phyloP scores from a whole-genome alignment of 2,113 vertebrate genomes.

The Lates calcarifer region DNA sequence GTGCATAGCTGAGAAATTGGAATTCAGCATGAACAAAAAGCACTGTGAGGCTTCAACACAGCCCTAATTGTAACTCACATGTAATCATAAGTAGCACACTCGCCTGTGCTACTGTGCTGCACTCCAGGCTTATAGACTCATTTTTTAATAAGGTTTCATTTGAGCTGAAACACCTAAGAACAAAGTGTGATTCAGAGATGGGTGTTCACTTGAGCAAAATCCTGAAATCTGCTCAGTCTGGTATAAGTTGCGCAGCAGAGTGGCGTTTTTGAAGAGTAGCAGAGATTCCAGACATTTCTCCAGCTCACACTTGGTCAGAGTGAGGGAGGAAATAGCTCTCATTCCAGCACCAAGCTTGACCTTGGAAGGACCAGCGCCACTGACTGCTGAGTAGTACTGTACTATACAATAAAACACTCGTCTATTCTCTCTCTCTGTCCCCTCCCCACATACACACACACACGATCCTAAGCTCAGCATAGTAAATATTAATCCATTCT shows the following conservation, averaged over 20 bases:
- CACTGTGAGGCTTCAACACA: neutral
- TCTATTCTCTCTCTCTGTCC: slow-evolving; percentile 19
- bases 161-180: neutral
- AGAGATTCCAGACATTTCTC: slow-evolving; percentile 63
- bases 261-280: slow-evolving; percentile 23
- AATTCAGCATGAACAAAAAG: slow-evolving; percentile 41
- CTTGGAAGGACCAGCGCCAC: slow-evolving; percentile 71
- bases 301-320: slow-evolving; percentile 59
- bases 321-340: slow-evolving; percentile 79
- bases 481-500: slow-evolving; percentile 33
- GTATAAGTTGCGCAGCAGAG: neutral
- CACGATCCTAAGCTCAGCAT: neutral
- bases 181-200: slow-evolving; percentile 5
- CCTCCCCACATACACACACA: slow-evolving; percentile 15
- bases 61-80: slow-evolving; percentile 18
- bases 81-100: slow-evolving; percentile 2
- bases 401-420: slow-evolving; percentile 54
- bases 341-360: slow-evolving; percentile 78
- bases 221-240: neutral
- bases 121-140: neutral
- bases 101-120: neutral
- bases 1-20: slow-evolving; percentile 56
- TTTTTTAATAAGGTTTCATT: slow-evolving; percentile 9
- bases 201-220: neutral
- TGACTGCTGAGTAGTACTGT: slow-evolving; percentile 58